Evolutionary conservation across 2,888 invertebrate genomes (phyloP), one percentile per base, ranked within the genome.

Genomic region (Chymomyza procnemis): DNA sequence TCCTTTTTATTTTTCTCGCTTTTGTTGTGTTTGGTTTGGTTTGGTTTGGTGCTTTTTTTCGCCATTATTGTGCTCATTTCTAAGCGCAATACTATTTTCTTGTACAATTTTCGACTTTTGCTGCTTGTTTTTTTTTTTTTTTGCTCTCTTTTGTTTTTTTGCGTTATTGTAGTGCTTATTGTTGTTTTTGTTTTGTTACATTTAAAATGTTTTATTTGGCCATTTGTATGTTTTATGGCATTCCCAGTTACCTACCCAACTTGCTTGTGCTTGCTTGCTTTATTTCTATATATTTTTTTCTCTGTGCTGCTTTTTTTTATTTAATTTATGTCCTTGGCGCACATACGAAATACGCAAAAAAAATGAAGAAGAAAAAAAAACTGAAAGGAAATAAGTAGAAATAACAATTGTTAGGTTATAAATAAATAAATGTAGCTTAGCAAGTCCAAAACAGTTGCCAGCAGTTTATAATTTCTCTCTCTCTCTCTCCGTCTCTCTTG

Each of bases 121-220:
- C 4, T 18, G 47, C 14, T 47, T 8, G 26, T 57, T 57, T 22
- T 47, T n/a, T 18, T 59, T 19, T 59, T 41, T n/a, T 41, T 60
- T 14, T 48, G 59, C 4, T 18, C 22, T 5, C 22, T 8, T 30
- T 57, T 57, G n/a, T 47, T n/a, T 18, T 59, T 19, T 59, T 41
- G n/a, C n/a, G 34, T 21, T 18, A 18, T 50, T 50, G 50, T n/a
- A 56, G 61, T 52, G 48, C 30, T 54, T 61, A n/a, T 61, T 52
- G 12, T 61, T 57, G 56, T 61, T 66, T 47, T 61, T 60, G 79
- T 78, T 82, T 74, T 84, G 80, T 71, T 80, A 86, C 84, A 85
- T 86, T 85, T 85, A 85, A 86, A 86, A 86, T 85, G 84, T 86
- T 85, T 85, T 85, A 85, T 85, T 87, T 85, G 84, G 80, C 87